Evolutionary conservation across 1,140 invertebrate genomes (phyloP), one percentile per base, ranked within the genome.

Genomic region (Polypedilum vanderplanki): DNA sequence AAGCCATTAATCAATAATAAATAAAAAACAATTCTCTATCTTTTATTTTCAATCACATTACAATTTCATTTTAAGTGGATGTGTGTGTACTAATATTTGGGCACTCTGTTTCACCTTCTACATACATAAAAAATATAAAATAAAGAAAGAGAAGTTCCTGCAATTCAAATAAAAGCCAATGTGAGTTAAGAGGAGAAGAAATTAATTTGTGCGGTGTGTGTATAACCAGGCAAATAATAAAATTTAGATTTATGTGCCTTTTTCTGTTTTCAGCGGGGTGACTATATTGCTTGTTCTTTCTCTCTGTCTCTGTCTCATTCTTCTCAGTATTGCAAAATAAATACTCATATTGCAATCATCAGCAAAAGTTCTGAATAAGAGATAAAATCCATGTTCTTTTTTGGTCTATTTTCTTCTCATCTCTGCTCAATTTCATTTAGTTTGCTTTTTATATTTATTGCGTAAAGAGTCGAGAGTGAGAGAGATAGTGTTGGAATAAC

Each of bases 31-130:
- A 22, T 57, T 57, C 46, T 70, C 65, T 70, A 70, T 70, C 65
- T 70, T 17, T 20, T 4, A 70, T 18, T 70, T 70, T 70, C 65
- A 70, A 70, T 70, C 65, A 70, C 65, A 70, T 70, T 70, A 70
- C 65, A 70, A 70, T 70, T 70, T 70, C 18, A 70, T 70, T 70
- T 70, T 70, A 70, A 70, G 65, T 70, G 65, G 65, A 70, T 70
- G 17, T 70, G 17, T 17, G n/a, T 22, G 65, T 70, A 70, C 65
- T 20, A 70, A 70, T 70, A 70, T 70, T 70, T 70, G 65, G 65
- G 65, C 65, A 70, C 65, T 22, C 17, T 70, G 7, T 70, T 18
- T 22, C 20, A 15, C 46, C 10, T 15, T 57, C 65, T n/a, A 18
- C 9, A 17, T 22, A 70, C 17, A 70, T 5, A 20, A 70, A 70